Conservation (phyloP, 2,113 vertebrate species). For the Tylochromis polylepis region DNA sequence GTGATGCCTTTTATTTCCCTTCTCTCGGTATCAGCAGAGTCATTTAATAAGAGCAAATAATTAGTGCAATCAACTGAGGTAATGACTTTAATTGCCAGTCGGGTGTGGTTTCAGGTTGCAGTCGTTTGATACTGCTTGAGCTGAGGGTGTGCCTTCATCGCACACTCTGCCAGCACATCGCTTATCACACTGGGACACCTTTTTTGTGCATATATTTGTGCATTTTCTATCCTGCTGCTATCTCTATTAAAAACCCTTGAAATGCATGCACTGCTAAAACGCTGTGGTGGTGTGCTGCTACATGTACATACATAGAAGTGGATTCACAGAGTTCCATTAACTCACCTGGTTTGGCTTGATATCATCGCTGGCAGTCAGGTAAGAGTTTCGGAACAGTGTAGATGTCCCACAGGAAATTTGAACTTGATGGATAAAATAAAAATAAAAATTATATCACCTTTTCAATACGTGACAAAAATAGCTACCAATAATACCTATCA, state of each 20-base stretch:
- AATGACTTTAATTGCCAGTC: slow-evolving; percentile 21
- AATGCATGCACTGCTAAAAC: neutral
- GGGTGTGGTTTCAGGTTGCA: slow-evolving; percentile 10
- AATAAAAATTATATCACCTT: neutral
- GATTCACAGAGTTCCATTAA: neutral
- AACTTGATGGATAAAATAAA: slow-evolving; percentile 60
- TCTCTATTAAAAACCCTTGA: slow-evolving; percentile 1
- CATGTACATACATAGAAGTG: neutral
- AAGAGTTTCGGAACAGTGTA: slow-evolving; percentile 94
- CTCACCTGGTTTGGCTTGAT: slow-evolving; percentile 95
- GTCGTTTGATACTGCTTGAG: neutral
- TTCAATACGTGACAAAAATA: neutral
- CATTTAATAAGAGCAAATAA: slow-evolving; percentile 27
- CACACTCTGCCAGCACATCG: neutral
- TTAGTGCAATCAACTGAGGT: slow-evolving; percentile 12
- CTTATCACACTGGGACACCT: slow-evolving; percentile 43
- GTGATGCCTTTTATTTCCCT: neutral
- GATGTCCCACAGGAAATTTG: slow-evolving; percentile 90
- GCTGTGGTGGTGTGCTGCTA: neutral
- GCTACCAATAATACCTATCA: neutral
- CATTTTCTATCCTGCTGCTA: neutral
- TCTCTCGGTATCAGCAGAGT: neutral
- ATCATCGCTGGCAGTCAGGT: slow-evolving; percentile 88
- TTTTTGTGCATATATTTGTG: neutral
- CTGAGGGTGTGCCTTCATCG: neutral